Conservation (phyloP, 2,113 vertebrate species). For the Peromyscus leucopus region DNA sequence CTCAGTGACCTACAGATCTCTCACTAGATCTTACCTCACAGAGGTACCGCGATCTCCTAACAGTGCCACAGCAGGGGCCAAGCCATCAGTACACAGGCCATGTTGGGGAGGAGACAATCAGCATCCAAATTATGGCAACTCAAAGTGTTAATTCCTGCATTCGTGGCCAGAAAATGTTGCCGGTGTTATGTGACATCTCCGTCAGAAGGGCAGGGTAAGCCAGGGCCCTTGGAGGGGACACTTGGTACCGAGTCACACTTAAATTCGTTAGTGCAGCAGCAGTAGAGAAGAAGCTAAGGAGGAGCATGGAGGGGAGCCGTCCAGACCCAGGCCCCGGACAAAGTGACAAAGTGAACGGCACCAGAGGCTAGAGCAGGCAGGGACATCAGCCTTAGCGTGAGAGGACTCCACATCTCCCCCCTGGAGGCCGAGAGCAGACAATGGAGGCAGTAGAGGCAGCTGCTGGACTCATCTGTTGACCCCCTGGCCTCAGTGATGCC, state of each 20-base stretch:
- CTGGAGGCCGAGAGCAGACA: background rate
- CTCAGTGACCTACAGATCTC: background rate
- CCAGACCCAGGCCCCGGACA: background rate
- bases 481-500: background rate
- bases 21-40: background rate
- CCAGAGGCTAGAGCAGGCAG: background rate
- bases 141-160: background rate
- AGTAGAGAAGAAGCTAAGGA: background rate
- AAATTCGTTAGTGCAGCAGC: too few species aligned
- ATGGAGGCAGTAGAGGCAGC: too few species aligned
- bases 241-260: background rate
- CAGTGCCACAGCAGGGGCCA: background rate
- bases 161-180: background rate
- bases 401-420: accelerated
- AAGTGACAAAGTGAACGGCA: background rate
- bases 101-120: background rate
- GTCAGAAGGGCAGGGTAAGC: background rate
- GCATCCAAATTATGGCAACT: background rate
- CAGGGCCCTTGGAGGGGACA: background rate
- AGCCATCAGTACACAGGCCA: background rate
- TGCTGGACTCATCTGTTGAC: background rate
- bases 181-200: background rate
- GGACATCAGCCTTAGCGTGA: background rate
- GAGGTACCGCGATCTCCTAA: background rate
- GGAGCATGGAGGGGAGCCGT: accelerated